Evolutionary conservation across 1,140 invertebrate species (phyloP), one percentile per base, ranked within the genome.

Genomic region (Limonius californicus): DNA sequence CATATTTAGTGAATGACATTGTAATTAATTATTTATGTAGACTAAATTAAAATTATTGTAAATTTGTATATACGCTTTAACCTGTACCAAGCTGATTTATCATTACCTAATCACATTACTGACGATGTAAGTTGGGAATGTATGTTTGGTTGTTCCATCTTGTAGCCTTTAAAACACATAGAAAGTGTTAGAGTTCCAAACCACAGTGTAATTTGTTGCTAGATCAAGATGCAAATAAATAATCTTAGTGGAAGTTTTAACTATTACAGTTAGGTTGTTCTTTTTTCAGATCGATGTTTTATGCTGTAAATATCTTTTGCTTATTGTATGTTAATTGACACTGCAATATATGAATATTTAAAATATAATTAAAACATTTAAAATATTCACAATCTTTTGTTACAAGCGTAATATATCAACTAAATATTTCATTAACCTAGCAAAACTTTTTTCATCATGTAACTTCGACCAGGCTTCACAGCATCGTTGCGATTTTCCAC

Each of bases 361-460:
- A 66, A 60, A 65, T 65, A 65, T 59, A 64, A 64, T 57, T 54
- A 59, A 64, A 53, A 42, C 39, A 50, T 58, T 54, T 18, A 54
- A 30, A 54, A 14, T 30, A 27, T 14, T 23, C 18, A 15, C n/a
- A 39, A 6, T 12, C 35, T 39, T 39, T 39, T 39, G 23, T 39
- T 39, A 39, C 35, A 39, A 27, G 9, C 23, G 3, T 27, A 27
- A 50, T 50, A n/a, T n/a, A n/a, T n/a, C n/a, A n/a, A 55, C n/a
- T 27, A 55, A 27, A 12, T 12, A 12, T 27, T 21, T 15, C 7
- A 18, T 55, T 76, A 90, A 21, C 89, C 89, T 14, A 91, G 80
- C 27, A 91, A 79, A 56, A 91, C 89, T 78, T 91, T 91, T 65
- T 85, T 82, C 78, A 91, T 89, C 86, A 90, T 88, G 20, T 82